Evolutionary conservation across 1,140 invertebrate genomes (phyloP), one percentile per base, ranked within the genome.

Genomic region (Drosophila teissieri): DNA sequence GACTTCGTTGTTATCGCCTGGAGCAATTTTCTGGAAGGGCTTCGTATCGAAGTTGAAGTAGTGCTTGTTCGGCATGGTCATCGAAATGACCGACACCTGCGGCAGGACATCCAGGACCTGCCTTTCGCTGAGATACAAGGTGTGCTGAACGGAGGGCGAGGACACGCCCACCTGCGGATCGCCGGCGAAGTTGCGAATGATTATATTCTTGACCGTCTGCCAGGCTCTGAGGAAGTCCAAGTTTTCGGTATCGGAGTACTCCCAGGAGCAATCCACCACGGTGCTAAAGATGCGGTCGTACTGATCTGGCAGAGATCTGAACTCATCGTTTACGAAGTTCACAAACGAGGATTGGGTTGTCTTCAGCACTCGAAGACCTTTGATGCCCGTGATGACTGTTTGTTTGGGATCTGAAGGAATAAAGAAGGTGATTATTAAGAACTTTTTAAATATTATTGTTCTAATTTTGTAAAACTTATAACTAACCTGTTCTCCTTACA

Each of bases 1-100:
- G 14, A 96, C 96, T 67, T 95, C 94, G 75, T 95, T 94, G 46
- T 94, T 94, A 17, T 94, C 93, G 0, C 93, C 94, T 4, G 94
- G 93, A 3, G 94, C 94, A 12, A 95, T 81, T 17, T 93, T 93
- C 3, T 93, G 92, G 91, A 96, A 96, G 72, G 95, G 95, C 19
- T 94, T 94, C 39, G 96, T 93, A 86, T 97, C 95, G 15, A 96
- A 93, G 56, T 94, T 94, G 70, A 95, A 94, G 83, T 96, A 96
- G 91, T 97, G 96, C 78, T 95, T 96, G 85, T 96, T 97, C 0
- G 96, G 96, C 94, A 96, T 95, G 56, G 93, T 93, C 94, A 96
- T 96, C 61, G 95, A 94, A 31, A 96, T 95, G 73, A 94, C 94
- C 1, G 92, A 91, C 40, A 96, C 94, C 94, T 95, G 93, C 2